Evolutionary conservation across 1,140 invertebrate species (phyloP), one percentile per base, ranked within the genome.

Genomic region (Hycleus cichorii): DNA sequence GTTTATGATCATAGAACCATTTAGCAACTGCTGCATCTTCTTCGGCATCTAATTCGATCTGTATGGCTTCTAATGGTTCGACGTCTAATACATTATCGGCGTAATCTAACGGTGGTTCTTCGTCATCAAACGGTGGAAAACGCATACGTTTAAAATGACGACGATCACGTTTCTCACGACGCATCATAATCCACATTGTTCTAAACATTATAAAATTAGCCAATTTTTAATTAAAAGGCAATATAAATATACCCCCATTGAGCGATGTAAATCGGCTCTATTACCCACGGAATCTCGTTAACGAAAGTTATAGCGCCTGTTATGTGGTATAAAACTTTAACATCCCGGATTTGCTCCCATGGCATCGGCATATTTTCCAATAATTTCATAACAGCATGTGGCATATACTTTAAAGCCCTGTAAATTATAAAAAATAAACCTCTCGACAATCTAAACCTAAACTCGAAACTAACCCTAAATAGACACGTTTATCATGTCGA

Each of bases 131-230:
- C 1, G 97, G 97, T 32, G 97, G 97, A 73, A 99, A 99, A 65
- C 97, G 81, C 97, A 99, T 99, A 63, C 97, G 81, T 76, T 99
- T 98, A 72, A 99, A 99, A 76, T 99, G 97, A 39, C 97, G 83
- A 72, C 97, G 86, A 82, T 99, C 97, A 60, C 97, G 78, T 75
- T 99, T 99, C 72, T 99, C 97, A 64, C 97, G 82, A 65, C 97
- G 80, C 96, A 99, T 99, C 94, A 99, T 99, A 62, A 99, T 98
- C 97, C 97, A 99, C 96, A 99, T 99, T 4, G 97, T 96, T 4
- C 32, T 32, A 32, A 4, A 32, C 4, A 32, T 32, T 5, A 32
- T 32, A 32, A 32, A 32, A 32, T 32, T 32, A 32, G 32, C 32
- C 7, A 32, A 32, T 32, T 32, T 32, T 7, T 32, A 32, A 32